These are phyloP conservation scores for Etheostoma perlongum DNA, from an alignment of 2,797 vertebrate species.

Conservation along the genomic window DNA sequence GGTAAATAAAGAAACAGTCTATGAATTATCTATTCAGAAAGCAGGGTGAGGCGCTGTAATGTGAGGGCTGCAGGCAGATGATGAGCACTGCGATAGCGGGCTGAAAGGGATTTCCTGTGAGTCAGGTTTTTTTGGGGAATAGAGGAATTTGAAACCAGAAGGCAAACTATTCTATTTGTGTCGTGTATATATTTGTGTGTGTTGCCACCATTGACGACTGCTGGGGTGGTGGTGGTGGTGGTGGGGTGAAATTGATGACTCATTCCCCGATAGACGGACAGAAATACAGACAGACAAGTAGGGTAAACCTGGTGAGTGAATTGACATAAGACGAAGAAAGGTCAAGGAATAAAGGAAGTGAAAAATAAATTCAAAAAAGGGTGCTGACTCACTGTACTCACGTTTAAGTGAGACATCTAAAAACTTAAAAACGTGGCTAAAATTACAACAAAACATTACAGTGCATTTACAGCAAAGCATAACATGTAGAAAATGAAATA, in stretches of 20 bases:
- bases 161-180: constrained; percentile 38
- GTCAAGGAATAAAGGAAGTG: not conserved
- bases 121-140: constrained; percentile 61
- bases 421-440: constrained; percentile 41
- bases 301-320: constrained; percentile 38
- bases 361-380: constrained; percentile 17
- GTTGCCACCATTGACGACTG: constrained; percentile 22
- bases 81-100: constrained; percentile 38
- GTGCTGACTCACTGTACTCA: constrained; percentile 41
- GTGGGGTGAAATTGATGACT: constrained; percentile 53
- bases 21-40: constrained; percentile 52
- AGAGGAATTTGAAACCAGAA: constrained; percentile 46
- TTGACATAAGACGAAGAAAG: constrained; percentile 20
- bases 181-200: constrained; percentile 21
- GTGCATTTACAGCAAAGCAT: constrained; percentile 16
- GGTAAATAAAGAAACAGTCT: constrained; percentile 55
- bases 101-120: constrained; percentile 66
- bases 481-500: not conserved
- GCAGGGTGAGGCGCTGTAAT: constrained; percentile 29
- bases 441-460: constrained; percentile 28
- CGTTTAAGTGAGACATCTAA: constrained; percentile 30
- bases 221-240: constrained; percentile 1
- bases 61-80: constrained; percentile 44
- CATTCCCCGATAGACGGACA: constrained; percentile 51
- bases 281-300: constrained; percentile 41